These are phyloP conservation scores for Cardinalis cardinalis DNA, from an alignment of 2,113 vertebrate genomes.

Conservation along the genomic window DNA sequence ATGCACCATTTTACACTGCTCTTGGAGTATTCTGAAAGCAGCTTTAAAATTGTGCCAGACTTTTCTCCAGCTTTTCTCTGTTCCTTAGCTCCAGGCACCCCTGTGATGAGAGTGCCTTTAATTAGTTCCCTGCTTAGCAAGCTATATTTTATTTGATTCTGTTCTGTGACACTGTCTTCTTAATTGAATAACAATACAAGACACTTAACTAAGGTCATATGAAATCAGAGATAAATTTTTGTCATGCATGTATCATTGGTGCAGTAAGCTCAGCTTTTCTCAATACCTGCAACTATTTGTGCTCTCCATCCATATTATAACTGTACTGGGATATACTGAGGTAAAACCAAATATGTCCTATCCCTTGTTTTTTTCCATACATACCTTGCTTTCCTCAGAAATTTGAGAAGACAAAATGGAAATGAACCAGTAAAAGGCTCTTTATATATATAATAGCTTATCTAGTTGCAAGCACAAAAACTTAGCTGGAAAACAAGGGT, in stretches of 20 bases:
- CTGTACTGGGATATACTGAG: not conserved
- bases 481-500: not conserved
- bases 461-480: not conserved
- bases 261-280: not conserved
- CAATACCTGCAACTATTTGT: not conserved
- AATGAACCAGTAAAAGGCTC: not conserved
- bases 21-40: not conserved
- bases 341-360: not conserved
- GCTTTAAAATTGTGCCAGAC: not conserved
- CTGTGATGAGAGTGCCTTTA: not conserved
- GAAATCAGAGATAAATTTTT: not conserved
- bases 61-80: not conserved
- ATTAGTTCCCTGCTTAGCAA: not conserved
- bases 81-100: not conserved
- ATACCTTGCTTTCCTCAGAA: not conserved
- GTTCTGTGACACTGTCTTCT: not conserved
- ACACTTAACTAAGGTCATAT: not conserved
- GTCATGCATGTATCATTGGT: rapidly evolving
- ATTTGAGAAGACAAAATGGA: not conserved
- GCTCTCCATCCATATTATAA: not conserved
- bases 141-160: not conserved
- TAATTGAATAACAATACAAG: not conserved
- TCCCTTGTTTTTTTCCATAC: not conserved
- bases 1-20: not conserved
- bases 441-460: not conserved